phyloP scores from a whole-genome alignment of 2,113 vertebrate species.

The Chaetodon auriga region DNA sequence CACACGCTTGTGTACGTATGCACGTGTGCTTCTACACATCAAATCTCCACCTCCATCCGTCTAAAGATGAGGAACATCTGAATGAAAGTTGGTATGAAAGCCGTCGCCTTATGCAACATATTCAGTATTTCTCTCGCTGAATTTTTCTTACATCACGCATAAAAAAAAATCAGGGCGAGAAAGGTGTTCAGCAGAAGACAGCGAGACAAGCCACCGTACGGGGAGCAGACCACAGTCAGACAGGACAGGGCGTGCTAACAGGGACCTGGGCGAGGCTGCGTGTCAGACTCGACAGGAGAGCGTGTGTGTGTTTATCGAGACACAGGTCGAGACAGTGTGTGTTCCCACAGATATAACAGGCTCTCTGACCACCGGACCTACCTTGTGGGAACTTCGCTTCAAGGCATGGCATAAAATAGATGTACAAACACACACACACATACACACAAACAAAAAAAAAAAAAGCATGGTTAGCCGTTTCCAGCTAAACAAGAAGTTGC shows the following conservation, averaged over 20 bases:
- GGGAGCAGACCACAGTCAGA: slow-evolving; percentile 60
- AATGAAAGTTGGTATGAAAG: background rate
- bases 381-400: slow-evolving; percentile 85
- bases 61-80: background rate
- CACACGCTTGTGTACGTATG: background rate
- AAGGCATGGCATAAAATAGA: slow-evolving; percentile 80
- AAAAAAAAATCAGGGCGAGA: slow-evolving; percentile 24
- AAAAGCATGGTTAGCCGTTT: slow-evolving; percentile 72
- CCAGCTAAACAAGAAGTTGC: slow-evolving; percentile 71
- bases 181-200: slow-evolving; percentile 44
- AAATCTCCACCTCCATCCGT: background rate
- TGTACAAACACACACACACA: slow-evolving; percentile 62
- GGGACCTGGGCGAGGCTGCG: slow-evolving; percentile 41
- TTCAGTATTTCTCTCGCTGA: background rate
- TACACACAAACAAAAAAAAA: slow-evolving; percentile 34
- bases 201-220: slow-evolving; percentile 59
- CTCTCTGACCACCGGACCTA: slow-evolving; percentile 73
- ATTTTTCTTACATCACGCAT: slow-evolving; percentile 13
- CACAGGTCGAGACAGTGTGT: slow-evolving; percentile 62
- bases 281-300: slow-evolving; percentile 35
- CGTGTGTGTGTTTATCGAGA: slow-evolving; percentile 32
- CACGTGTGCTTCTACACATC: background rate
- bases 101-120: background rate
- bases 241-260: slow-evolving; percentile 60
- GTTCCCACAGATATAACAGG: slow-evolving; percentile 72